Base-by-base conservation (phyloP, 2,888 invertebrate species). In the Trachelus stipa region DNA sequence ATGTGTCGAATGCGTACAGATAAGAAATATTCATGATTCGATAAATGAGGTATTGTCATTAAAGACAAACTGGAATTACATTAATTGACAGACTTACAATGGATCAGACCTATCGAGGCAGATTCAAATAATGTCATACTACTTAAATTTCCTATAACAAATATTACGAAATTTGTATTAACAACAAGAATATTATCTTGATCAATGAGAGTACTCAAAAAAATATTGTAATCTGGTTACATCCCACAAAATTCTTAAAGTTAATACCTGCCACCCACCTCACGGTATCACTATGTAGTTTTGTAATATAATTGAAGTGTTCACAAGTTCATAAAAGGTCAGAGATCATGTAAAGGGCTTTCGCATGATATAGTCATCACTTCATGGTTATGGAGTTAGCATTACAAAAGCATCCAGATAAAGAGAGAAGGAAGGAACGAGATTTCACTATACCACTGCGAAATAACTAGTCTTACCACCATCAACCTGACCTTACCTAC, bases 401-500 rank as follows among this genome's bases (percentile, higher is more conserved):
- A 34, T 33, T 31, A 23, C 6, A 71, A 34, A 31, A 71, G 23
- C 56, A 56, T 56, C 23, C 23, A 71, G 12, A 71, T 31, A 71
- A 12, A 69, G 69, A 69, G 30, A 69, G 30, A 30, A 11, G 15
- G 69, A 69, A 34, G 15, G 77, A 85, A 82, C 82, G 75, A 71
- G 83, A 82, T 79, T 80, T 82, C 77, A 83, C 86, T 88, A 86
- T 87, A 86, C 91, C 90, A 90, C 90, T 90, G 90, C 88, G 88
- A 88, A 88, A 87, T 90, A 90, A 90, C 90, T 90, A 88, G 91
- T 88, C 90, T 91, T 90, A 89, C 87, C 87, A 90, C 90, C 90
- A 90, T 90, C 88, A 88, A 91, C 88, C 89, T 87, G 91, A 91
- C 87, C 89, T 90, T 90, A 90, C 91, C 90, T 91, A 91, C 90